Evolutionary conservation across 2,888 invertebrate genomes (phyloP).

Genomic region (Sympetrum striolatum): DNA sequence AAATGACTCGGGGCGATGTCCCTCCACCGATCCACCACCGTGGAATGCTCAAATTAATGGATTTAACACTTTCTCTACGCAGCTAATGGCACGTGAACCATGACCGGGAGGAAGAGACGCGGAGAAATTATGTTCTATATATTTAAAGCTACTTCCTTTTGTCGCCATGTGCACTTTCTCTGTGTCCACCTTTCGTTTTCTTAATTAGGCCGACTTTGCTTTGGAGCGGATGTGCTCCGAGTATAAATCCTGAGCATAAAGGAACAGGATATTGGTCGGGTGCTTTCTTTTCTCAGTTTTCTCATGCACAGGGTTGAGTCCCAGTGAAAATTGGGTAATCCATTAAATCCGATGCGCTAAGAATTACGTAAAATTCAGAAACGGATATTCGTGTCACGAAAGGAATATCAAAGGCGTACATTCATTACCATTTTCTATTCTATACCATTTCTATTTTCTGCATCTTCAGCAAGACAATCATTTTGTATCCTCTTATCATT

Average conservation of each 20-base stretch:
- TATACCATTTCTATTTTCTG: too few species aligned
- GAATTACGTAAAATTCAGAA: too few species aligned
- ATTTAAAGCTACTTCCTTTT: neutral
- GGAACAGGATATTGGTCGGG: neutral
- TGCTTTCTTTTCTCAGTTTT: neutral
- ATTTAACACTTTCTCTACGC: slow-evolving; percentile 25
- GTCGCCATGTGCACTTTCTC: neutral
- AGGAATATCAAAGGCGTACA: too few species aligned
- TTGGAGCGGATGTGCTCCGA: neutral
- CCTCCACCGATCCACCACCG: neutral
- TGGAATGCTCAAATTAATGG: neutral
- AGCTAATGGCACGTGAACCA: slow-evolving; percentile 8
- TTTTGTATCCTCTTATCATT: too few species aligned
- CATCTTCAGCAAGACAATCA: too few species aligned
- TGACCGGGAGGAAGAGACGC: neutral
- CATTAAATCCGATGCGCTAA: too few species aligned
- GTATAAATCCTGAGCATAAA: neutral
- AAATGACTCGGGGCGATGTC: neutral
- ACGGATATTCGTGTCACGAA: too few species aligned
- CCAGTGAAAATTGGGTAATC: too few species aligned
- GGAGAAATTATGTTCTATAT: neutral
- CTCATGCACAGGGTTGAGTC: neutral
- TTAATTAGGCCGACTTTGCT: neutral
- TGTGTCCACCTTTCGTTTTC: slow-evolving; percentile 21
- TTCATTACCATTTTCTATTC: too few species aligned